These are phyloP conservation scores for Melanotaenia pygmaea DNA, from an alignment of 2,797 vertebrate genomes.

Conservation along the genomic window DNA sequence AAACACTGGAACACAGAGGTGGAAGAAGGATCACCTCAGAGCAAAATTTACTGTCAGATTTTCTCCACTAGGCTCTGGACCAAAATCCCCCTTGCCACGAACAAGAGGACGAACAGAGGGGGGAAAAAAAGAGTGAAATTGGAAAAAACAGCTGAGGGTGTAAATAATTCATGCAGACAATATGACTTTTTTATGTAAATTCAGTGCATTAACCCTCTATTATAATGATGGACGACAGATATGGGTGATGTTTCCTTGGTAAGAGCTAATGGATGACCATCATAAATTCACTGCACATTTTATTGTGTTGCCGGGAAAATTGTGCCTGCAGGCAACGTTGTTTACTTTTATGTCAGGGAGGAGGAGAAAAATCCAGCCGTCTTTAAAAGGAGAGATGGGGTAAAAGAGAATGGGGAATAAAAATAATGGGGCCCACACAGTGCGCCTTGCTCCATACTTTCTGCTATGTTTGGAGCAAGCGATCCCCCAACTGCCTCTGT, in stretches of 20 bases:
- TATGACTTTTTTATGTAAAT: constrained; percentile 99
- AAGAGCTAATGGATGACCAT: constrained; percentile 99
- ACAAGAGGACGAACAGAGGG: constrained; percentile 64
- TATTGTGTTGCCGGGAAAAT: constrained; percentile 99
- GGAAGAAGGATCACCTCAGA: constrained; percentile 85
- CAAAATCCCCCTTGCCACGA: constrained; percentile 82
- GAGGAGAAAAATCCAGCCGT: constrained; percentile 90
- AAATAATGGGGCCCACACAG: constrained; percentile 87
- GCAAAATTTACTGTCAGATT: constrained; percentile 96
- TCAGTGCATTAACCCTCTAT: constrained; percentile 99
- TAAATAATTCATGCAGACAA: constrained; percentile 99
- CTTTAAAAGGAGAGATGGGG: constrained; percentile 86
- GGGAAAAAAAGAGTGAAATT: constrained; percentile 70
- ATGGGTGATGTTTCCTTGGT: constrained; percentile 99
- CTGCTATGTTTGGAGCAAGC: constrained; percentile 77
- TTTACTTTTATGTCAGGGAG: constrained; percentile 99
- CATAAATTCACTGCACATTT: constrained; percentile 99
- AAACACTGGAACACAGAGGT: constrained; percentile 66
- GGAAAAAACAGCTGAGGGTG: constrained; percentile 99
- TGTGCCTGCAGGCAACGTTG: constrained; percentile 99
- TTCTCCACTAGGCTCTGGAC: constrained; percentile 92
- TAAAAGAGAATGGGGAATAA: constrained; percentile 80
- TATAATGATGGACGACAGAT: constrained; percentile 99
- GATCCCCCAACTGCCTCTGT: constrained; percentile 70
- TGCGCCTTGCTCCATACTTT: constrained; percentile 81